phyloP scores from a whole-genome alignment of 2,797 vertebrate species.

The Parambassis ranga region DNA sequence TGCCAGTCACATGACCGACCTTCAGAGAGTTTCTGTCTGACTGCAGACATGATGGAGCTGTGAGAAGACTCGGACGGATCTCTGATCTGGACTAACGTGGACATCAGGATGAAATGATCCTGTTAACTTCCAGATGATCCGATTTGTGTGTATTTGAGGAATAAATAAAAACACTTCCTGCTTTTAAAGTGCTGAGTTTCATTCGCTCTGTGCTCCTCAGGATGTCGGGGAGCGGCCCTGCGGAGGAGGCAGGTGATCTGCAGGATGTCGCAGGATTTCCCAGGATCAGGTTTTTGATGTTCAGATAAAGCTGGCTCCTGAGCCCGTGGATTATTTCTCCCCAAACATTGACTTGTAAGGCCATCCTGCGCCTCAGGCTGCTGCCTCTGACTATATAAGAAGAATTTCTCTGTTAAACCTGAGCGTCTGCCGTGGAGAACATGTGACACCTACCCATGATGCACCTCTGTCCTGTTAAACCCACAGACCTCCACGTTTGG shows the following conservation, averaged over 20 bases:
- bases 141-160: too few relatives aligned
- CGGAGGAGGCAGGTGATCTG: neutral
- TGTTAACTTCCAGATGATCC: too few relatives aligned
- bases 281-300: slow-evolving; percentile 37
- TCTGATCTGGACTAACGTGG: too few relatives aligned
- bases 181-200: too few relatives aligned
- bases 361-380: slow-evolving; percentile 16
- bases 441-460: slow-evolving; percentile 9
- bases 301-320: neutral
- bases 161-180: too few relatives aligned
- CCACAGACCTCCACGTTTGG: slow-evolving; percentile 21
- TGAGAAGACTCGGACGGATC: too few relatives aligned
- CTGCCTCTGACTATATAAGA: slow-evolving; percentile 45
- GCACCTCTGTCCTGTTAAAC: slow-evolving; percentile 3
- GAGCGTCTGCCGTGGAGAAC: neutral
- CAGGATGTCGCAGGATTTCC: neutral
- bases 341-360: slow-evolving; percentile 61
- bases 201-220: too few relatives aligned
- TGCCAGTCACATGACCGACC: too few relatives aligned
- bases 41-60: too few relatives aligned
- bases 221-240: too few relatives aligned
- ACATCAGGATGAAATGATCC: too few relatives aligned
- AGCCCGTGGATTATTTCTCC: slow-evolving; percentile 3
- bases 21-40: too few relatives aligned
- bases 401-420: neutral